Evolutionary conservation across 2,797 vertebrate species (phyloP).

Genomic region (Manis crassicaudata): DNA sequence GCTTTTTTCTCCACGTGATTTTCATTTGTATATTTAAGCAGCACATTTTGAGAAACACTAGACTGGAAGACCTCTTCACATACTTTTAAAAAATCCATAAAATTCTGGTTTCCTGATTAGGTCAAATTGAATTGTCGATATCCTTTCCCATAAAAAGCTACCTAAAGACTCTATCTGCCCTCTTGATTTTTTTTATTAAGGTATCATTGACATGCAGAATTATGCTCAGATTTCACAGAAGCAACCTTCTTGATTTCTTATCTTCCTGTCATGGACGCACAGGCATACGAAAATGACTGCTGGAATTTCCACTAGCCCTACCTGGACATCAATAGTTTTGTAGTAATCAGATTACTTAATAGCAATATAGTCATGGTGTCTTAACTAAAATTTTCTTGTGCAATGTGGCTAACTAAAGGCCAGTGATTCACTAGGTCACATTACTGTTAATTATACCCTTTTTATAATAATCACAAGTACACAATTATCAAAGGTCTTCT

Average conservation of each 20-base stretch:
- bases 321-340: neutral
- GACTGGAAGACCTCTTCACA: neutral
- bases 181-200: too few relatives aligned
- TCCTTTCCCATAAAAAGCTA: constrained; percentile 15
- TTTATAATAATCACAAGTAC: neutral
- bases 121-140: neutral
- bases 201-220: too few relatives aligned
- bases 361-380: neutral
- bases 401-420: constrained; percentile 43
- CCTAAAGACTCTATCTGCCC: neutral
- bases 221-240: too few relatives aligned
- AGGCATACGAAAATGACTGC: neutral
- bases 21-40: constrained; percentile 13
- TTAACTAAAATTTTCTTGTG: constrained; percentile 50
- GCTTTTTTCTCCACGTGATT: neutral
- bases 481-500: constrained; percentile 41
- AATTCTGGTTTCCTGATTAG: neutral
- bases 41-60: constrained; percentile 5
- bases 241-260: neutral
- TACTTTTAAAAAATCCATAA: neutral
- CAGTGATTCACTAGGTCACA: constrained; percentile 37
- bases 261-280: neutral
- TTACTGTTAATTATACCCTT: constrained; percentile 18
- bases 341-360: constrained; percentile 46
- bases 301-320: neutral